These are phyloP conservation scores for Oreohelix idahoensis DNA, from an alignment of 1,140 invertebrate genomes.

Conservation along the genomic window DNA sequence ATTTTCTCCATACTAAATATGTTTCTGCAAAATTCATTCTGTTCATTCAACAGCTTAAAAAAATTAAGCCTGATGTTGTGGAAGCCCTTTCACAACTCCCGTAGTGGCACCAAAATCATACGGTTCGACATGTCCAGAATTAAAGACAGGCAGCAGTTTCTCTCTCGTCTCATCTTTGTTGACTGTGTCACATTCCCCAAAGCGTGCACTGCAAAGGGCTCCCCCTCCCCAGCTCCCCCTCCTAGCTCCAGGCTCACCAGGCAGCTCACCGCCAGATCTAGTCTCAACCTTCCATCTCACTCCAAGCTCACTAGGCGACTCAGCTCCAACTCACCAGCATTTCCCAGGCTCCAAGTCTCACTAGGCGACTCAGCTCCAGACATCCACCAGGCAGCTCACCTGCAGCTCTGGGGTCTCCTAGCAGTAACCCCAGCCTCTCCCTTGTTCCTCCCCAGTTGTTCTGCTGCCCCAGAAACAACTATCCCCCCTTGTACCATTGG, in stretches of 20 bases:
- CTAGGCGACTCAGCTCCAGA: no score
- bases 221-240: slow-evolving; percentile 53
- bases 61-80: no score
- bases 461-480: slow-evolving; percentile 59
- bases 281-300: slow-evolving; percentile 6
- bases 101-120: slow-evolving; percentile 57
- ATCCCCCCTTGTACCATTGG: no score
- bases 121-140: slow-evolving; percentile 68
- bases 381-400: slow-evolving; percentile 52
- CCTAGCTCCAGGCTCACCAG: slow-evolving; percentile 54
- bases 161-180: slow-evolving; percentile 53
- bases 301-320: slow-evolving; percentile 48
- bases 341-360: no score
- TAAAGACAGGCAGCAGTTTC: slow-evolving; percentile 58
- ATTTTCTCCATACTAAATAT: no score
- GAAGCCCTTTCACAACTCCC: slow-evolving; percentile 61
- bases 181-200: slow-evolving; percentile 52
- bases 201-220: no score
- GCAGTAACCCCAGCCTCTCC: slow-evolving; percentile 24
- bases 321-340: slow-evolving; percentile 4
- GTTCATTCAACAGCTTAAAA: no score
- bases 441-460: slow-evolving; percentile 47
- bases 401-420: no score
- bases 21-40: no score
- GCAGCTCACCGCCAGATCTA: slow-evolving; percentile 45